Percentiles rank a stretch among this genome's conserved stretches.
Conservation (phyloP, 2,888 invertebrate genomes). For the Herminia tarsipennalis region DNA sequence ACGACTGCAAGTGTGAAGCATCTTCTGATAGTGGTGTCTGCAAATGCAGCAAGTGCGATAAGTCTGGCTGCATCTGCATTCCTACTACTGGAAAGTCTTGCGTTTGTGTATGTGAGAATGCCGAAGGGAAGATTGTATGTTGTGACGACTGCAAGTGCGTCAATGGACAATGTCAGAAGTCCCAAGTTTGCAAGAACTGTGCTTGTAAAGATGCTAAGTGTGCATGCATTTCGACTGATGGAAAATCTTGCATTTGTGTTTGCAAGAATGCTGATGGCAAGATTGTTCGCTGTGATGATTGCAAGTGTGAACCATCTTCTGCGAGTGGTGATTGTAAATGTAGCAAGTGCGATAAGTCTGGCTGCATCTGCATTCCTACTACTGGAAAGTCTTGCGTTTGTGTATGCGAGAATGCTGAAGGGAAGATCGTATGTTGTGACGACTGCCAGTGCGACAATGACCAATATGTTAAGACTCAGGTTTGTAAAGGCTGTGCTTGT, state of each 20-base stretch:
- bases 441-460: slow-evolving; percentile 39
- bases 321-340: slow-evolving; percentile 9
- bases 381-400: slow-evolving; percentile 34
- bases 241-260: slow-evolving; percentile 23
- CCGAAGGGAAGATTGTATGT: slow-evolving; percentile 19
- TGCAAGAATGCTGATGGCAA: slow-evolving; percentile 20
- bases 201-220: slow-evolving; percentile 13
- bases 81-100: slow-evolving; percentile 38
- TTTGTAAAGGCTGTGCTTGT: not conserved
- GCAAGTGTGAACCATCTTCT: not conserved
- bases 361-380: slow-evolving; percentile 34
- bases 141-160: slow-evolving; percentile 48
- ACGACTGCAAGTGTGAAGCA: slow-evolving; percentile 47
- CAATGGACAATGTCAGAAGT: slow-evolving; percentile 32
- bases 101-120: slow-evolving; percentile 41
- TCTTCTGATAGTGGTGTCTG: too few relatives aligned
- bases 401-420: slow-evolving; percentile 30
- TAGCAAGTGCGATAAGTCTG: slow-evolving; percentile 18
- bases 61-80: slow-evolving; percentile 38
- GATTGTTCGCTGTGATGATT: slow-evolving; percentile 21
- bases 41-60: slow-evolving; percentile 28
- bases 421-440: slow-evolving; percentile 31
- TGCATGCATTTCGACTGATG: slow-evolving; percentile 45
- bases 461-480: slow-evolving; percentile 34
- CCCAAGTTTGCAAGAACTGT: slow-evolving; percentile 28